These are phyloP conservation scores for Zeuzera pyrina DNA, from an alignment of 2,888 invertebrate genomes.

Conservation along the genomic window DNA sequence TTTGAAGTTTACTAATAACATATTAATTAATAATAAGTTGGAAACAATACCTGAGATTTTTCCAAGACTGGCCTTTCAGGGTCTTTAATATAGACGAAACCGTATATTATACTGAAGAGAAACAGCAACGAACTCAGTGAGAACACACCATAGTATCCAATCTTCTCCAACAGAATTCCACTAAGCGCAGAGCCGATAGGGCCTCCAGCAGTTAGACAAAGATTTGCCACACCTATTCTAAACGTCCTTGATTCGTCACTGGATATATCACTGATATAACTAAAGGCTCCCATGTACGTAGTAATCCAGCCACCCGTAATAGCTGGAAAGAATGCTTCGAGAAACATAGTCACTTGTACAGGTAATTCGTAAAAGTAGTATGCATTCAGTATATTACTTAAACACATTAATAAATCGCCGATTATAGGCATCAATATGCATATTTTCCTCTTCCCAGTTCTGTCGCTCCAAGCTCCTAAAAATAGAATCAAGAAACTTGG, in stretches of 20 bases:
- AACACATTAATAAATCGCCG: constrained; percentile 62
- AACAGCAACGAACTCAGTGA: constrained; percentile 50
- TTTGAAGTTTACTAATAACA: constrained; percentile 2
- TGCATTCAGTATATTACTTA: constrained; percentile 64
- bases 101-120: constrained; percentile 53
- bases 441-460: constrained; percentile 68
- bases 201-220: constrained; percentile 52
- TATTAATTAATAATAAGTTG: constrained; percentile 5
- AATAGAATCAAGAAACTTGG: constrained; percentile 71
- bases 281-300: constrained; percentile 71
- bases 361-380: constrained; percentile 70
- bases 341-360: constrained; percentile 62
- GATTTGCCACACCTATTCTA: constrained; percentile 70
- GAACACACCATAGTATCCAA: constrained; percentile 70
- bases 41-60: constrained; percentile 33
- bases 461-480: constrained; percentile 75
- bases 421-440: constrained; percentile 70
- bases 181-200: constrained; percentile 56
- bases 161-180: constrained; percentile 45
- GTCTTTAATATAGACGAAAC: constrained; percentile 51
- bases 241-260: constrained; percentile 70
- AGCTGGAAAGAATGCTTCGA: constrained; percentile 66
- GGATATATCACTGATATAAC: constrained; percentile 74
- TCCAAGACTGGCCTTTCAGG: constrained; percentile 28
- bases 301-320: constrained; percentile 71